phyloP scores from a whole-genome alignment of 1,140 invertebrate species.

The Leptopilina clavipes region DNA sequence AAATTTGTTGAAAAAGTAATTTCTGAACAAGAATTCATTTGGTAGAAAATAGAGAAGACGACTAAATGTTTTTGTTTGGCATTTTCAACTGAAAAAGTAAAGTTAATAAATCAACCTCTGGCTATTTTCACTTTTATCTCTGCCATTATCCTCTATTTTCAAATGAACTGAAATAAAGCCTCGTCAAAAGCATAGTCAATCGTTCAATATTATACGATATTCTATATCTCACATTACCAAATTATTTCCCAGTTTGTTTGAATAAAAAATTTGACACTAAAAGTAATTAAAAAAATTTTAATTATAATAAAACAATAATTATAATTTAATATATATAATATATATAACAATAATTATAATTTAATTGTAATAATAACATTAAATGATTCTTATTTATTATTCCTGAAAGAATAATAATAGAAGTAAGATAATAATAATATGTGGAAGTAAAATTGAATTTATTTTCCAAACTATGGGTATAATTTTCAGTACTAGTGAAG shows the following conservation, averaged over 20 bases:
- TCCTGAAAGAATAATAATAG: too few species aligned
- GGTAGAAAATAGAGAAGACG: neutral
- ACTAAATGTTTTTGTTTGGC: neutral
- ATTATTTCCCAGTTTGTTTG: neutral
- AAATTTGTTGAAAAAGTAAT: too few species aligned
- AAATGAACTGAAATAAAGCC: neutral
- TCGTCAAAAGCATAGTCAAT: neutral
- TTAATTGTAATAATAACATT: too few species aligned
- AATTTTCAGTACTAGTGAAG: neutral
- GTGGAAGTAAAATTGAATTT: too few species aligned
- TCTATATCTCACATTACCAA: neutral
- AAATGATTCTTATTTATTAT: too few species aligned
- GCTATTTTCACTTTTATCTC: neutral
- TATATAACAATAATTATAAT: too few species aligned
- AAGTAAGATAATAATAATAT: too few species aligned
- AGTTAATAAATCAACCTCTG: neutral
- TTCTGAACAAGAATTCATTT: neutral
- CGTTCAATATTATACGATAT: neutral
- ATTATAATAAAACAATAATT: too few species aligned
- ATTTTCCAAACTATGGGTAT: too few species aligned
- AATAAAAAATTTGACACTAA: too few species aligned
- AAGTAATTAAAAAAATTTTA: too few species aligned
- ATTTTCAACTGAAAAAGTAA: neutral
- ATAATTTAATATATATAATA: too few species aligned
- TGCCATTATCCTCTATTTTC: constrained; percentile 5